Base-by-base conservation (phyloP, 1,140 invertebrate genomes). In the Polypedilum vanderplanki region DNA sequence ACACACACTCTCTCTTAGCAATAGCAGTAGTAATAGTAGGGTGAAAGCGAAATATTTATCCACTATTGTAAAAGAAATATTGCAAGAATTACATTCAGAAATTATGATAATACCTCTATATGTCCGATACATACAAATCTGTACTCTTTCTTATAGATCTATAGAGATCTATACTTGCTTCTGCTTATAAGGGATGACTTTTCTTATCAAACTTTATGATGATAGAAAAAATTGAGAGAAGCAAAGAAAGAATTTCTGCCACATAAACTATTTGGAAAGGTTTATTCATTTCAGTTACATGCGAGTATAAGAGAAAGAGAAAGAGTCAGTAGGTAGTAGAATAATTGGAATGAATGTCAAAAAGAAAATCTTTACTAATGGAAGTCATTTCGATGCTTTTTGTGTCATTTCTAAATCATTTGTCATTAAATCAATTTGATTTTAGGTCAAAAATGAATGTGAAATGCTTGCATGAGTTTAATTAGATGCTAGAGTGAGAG, bases 141-240 rank as follows among this genome's bases (percentile, higher is more conserved):
- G 18, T 20, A 67, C n/a, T 18, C 18, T 20, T 67, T 8, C 3
- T 20, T n/a, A 12, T 1, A 17, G 7, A 1, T 17, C 57, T 65
- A 65, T 65, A 7, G 3, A n/a, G 7, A 12, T 12, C 57, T 65
- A 8, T 7, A 65, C 57, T 65, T n/a, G 10, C 8, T 10, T 46
- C 41, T 46, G 9, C 41, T 46, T 7, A 7, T 46, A 3, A 46
- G 41, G 64, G 18, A 67, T 67, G 64, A 67, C 64, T 67, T 67
- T 67, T 67, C 64, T 67, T 67, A 67, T 67, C 64, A 67, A 67
- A 67, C 64, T 67, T 67, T 67, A 67, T 67, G 64, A 67, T 67
- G 64, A 67, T 67, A 20, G 8, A 67, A n/a, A 67, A 67, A n/a
- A n/a, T n/a, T n/a, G n/a, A n/a, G n/a, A 67, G 41, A 15, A 46